These are phyloP conservation scores for Liasis olivaceus DNA, from an alignment of 2,797 vertebrate species.

Conservation along the genomic window DNA sequence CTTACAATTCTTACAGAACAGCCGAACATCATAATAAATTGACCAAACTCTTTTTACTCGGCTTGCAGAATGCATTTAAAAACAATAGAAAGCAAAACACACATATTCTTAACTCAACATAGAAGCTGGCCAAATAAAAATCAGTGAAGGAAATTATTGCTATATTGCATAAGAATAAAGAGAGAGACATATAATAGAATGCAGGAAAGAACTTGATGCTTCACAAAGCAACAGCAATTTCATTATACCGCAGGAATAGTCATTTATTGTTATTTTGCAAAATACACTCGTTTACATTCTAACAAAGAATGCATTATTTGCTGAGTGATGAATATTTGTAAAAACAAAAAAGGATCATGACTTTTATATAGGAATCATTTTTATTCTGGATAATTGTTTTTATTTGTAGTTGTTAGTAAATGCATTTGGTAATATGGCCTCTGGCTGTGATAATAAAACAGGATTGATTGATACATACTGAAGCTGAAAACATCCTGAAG, in stretches of 20 bases:
- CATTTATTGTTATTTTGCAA: slow-evolving; percentile 7
- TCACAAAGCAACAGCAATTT: slow-evolving; percentile 16
- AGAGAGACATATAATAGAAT: not conserved
- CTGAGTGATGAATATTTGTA: slow-evolving; percentile 14
- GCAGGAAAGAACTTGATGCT: not conserved
- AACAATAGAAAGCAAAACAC: not conserved
- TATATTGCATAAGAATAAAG: not conserved
- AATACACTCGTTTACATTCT: slow-evolving; percentile 8
- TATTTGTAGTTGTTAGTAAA: slow-evolving; percentile 16
- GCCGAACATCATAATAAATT: not conserved
- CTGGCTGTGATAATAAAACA: slow-evolving; percentile 21
- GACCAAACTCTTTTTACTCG: not conserved
- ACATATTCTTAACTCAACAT: not conserved
- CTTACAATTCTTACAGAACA: not conserved
- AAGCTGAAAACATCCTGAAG: slow-evolving; percentile 17
- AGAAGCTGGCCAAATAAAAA: slow-evolving; percentile 16
- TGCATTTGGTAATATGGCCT: not conserved
- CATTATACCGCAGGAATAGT: not conserved
- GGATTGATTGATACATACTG: slow-evolving; percentile 6
- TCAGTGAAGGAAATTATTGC: slow-evolving; percentile 6
- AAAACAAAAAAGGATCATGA: not conserved
- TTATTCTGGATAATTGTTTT: slow-evolving; percentile 15
- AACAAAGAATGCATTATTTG: not conserved
- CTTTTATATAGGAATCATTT: slow-evolving; percentile 10
- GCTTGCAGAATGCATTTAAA: not conserved